These are phyloP conservation scores for Holacanthus passer DNA, from an alignment of 2,113 vertebrate species.

Conservation along the genomic window DNA sequence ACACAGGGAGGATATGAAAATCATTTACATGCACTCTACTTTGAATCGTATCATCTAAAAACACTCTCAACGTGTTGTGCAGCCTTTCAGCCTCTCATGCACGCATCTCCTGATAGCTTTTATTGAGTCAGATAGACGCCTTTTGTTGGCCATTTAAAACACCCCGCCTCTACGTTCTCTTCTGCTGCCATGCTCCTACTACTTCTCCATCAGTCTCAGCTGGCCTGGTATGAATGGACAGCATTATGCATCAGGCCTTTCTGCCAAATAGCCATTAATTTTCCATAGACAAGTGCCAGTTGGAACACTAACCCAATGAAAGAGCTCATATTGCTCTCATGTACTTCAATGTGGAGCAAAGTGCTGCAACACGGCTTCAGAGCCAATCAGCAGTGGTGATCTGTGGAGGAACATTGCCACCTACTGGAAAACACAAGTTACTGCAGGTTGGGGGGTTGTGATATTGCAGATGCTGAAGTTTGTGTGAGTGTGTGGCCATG, in stretches of 20 bases:
- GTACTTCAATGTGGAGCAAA: background rate
- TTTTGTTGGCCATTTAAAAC: slow-evolving; percentile 39
- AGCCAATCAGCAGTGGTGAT: background rate
- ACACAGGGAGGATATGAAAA: background rate
- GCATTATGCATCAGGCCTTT: slow-evolving; percentile 37
- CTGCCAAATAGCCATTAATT: slow-evolving; percentile 55
- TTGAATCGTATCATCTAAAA: slow-evolving; percentile 10
- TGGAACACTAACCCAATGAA: slow-evolving; percentile 38
- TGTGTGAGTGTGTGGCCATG: slow-evolving; percentile 4
- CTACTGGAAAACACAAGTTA: slow-evolving; percentile 51
- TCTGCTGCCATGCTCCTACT: slow-evolving; percentile 4
- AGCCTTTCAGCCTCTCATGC: slow-evolving; percentile 12
- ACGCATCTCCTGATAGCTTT: slow-evolving; percentile 28
- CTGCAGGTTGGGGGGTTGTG: slow-evolving; percentile 18
- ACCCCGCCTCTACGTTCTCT: slow-evolving; percentile 9
- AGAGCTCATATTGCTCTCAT: slow-evolving; percentile 11
- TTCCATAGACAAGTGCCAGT: slow-evolving; percentile 48
- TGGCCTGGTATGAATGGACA: slow-evolving; percentile 21
- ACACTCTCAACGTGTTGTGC: background rate
- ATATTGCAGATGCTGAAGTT: slow-evolving; percentile 8
- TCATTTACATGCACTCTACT: too few species aligned
- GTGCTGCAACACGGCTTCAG: background rate
- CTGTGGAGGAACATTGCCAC: slow-evolving; percentile 54
- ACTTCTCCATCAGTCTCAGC: slow-evolving; percentile 37
- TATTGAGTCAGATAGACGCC: slow-evolving; percentile 42